Evolutionary conservation across 1,140 invertebrate species (phyloP), one percentile per base, ranked within the genome.

Genomic region (Penaeus vannamei): DNA sequence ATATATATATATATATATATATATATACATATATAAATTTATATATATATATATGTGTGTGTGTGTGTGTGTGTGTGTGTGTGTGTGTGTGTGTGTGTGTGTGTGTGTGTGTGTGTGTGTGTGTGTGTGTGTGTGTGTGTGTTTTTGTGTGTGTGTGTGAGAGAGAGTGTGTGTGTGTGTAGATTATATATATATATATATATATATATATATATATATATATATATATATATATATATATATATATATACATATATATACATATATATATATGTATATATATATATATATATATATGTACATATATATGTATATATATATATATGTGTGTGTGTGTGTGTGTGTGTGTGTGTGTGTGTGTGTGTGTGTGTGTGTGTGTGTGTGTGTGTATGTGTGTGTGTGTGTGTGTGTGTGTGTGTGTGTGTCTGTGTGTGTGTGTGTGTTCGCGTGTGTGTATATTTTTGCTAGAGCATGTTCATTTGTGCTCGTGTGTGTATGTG

Each of bases 141-240:
- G n/a, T n/a, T n/a, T n/a, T n/a, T n/a, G n/a, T n/a, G n/a, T n/a
- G n/a, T n/a, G n/a, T n/a, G n/a, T 17, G 62, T 17, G 17, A n/a
- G 62, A n/a, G n/a, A 19, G 17, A 17, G 62, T 19, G n/a, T n/a
- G 17, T n/a, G 62, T 17, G n/a, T n/a, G 17, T 64, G 17, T n/a
- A n/a, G 17, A 64, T 17, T 64, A n/a, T 64, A 19, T 64, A 19
- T 64, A 64, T 64, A n/a, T 64, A n/a, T 64, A n/a, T n/a, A n/a
- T 64, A n/a, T n/a, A n/a, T n/a, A 64, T 64, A 64, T 64, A n/a
- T 64, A n/a, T 64, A 64, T 64, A n/a, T 64, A 19, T 64, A n/a
- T 64, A n/a, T 64, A n/a, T 64, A n/a, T 64, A n/a, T 64, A n/a
- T 64, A n/a, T 64, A n/a, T 64, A n/a, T 64, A n/a, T 64, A n/a